A percentile compares a stretch with the other conserved stretches of the same genome.
Conservation (phyloP, 1,140 invertebrate species). For the Mya arenaria region DNA sequence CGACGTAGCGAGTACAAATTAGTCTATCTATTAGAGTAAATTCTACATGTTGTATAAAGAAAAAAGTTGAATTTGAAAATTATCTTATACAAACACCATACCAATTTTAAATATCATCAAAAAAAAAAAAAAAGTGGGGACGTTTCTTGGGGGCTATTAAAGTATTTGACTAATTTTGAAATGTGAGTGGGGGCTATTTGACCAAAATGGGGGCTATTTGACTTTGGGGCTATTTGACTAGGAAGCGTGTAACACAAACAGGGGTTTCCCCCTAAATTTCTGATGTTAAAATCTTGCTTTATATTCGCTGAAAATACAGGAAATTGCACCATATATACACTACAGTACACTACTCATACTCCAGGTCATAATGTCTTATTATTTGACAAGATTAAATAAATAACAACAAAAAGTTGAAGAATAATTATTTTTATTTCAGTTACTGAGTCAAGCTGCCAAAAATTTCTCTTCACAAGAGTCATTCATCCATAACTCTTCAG, state of each 20-base stretch:
- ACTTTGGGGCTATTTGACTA: too few relatives aligned
- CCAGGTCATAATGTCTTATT: neutral
- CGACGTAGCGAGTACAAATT: neutral
- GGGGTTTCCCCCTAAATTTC: neutral
- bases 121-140: neutral
- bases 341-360: neutral
- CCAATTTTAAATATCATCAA: neutral
- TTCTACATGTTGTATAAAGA: neutral
- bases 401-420: neutral
- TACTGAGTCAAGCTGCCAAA: slow-evolving; percentile 72
- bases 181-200: neutral
- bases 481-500: slow-evolving; percentile 65
- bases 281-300: neutral
- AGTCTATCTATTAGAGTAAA: neutral
- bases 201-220: too few relatives aligned
- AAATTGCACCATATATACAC: neutral
- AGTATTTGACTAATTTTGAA: neutral
- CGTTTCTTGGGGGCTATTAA: neutral
- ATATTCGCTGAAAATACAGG: neutral
- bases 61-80: neutral
- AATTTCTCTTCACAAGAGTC: slow-evolving; percentile 75
- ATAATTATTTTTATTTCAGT: slow-evolving; percentile 59
- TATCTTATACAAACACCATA: neutral
- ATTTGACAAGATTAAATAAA: too few relatives aligned
- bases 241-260: neutral